Base-by-base conservation (phyloP, 2,113 vertebrate genomes). In the Dunckerocampus dactyliophorus region DNA sequence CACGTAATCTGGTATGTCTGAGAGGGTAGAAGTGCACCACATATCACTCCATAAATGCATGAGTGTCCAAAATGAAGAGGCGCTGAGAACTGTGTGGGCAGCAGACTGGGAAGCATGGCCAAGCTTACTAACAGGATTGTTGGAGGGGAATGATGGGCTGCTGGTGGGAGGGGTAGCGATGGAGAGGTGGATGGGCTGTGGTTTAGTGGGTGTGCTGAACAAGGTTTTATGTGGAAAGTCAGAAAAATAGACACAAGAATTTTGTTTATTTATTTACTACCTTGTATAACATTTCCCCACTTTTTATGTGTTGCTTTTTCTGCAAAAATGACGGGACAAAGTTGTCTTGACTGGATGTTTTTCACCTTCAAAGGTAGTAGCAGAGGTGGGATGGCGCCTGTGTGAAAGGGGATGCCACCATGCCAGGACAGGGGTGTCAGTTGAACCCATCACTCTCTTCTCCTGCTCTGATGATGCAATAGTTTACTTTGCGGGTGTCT, bases 51-150 rank as follows among this genome's bases (percentile, higher is more conserved):
- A 87, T 85, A 84, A 85, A 87, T 87, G 81, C 82, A 84, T 81
- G 80, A 84, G 83, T 70, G 74, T 83, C 83, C 83, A 82, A 84
- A 82, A 81, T 80, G 76, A 84, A 85, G 79, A 85, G 76, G 80
- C 83, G 83, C 78, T 62, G 80, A 78, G 80, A 83, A 80, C 76
- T 85, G 77, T 85, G 81, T 87, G 81, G 81, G 82, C 75, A 77
- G 81, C 22, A 65, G 67, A 70, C 71, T 72, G 62, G 74, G 83
- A 84, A 80, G 77, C 79, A 78, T 81, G 81, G 81, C 80, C 80
- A 71, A 71, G 77, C 79, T 76, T 79, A 76, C 81, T 76, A 82
- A 85, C 76, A 75, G 81, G 79, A 81, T 34, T 34, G 31, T 75
- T 73, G 81, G 62, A 59, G 55, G 52, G 17, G 34, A 34, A 34